A percentile compares a stretch with the other conserved stretches of the same genome.
Evolutionary conservation across 2,888 invertebrate genomes (phyloP).

Genomic region (Diachrysia chrysitis): DNA sequence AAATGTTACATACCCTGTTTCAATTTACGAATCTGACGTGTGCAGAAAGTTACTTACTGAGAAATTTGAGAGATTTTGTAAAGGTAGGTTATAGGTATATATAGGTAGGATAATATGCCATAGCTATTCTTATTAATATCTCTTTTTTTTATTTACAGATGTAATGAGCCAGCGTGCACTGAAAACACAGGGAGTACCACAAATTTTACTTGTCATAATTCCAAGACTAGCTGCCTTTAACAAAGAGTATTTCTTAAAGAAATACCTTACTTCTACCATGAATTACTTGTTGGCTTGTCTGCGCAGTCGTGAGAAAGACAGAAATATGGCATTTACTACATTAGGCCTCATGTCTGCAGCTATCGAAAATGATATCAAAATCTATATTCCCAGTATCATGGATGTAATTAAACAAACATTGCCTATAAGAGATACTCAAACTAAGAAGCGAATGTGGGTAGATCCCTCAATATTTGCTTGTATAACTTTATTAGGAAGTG

Average conservation of each 20-base stretch:
- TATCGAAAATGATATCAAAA: slow-evolving; percentile 94
- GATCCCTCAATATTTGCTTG: slow-evolving; percentile 98
- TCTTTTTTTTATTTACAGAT: slow-evolving; percentile 80
- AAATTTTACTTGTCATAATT: slow-evolving; percentile 95
- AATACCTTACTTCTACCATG: slow-evolving; percentile 93
- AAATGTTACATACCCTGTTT: slow-evolving; percentile 87
- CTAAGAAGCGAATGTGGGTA: slow-evolving; percentile 92
- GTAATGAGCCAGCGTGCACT: slow-evolving; percentile 94
- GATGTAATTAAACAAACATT: slow-evolving; percentile 93
- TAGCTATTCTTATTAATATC: background rate
- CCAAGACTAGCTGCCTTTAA: slow-evolving; percentile 98
- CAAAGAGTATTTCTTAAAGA: slow-evolving; percentile 93
- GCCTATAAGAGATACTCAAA: slow-evolving; percentile 93
- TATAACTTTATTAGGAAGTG: slow-evolving; percentile 96
- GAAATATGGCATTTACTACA: slow-evolving; percentile 96
- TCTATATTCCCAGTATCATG: slow-evolving; percentile 95
- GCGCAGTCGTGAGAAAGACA: slow-evolving; percentile 95
- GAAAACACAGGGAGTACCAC: slow-evolving; percentile 95
- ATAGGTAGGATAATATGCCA: no score
- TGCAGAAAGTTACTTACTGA: slow-evolving; percentile 95
- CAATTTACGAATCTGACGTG: slow-evolving; percentile 95
- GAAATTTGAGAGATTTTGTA: slow-evolving; percentile 94
- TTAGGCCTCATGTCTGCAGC: slow-evolving; percentile 97
- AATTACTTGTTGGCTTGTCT: slow-evolving; percentile 93
- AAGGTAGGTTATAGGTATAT: slow-evolving; percentile 82